Evolutionary conservation across 2,113 vertebrate species (phyloP), one percentile per base, ranked within the genome.

Genomic region (Indri indri): DNA sequence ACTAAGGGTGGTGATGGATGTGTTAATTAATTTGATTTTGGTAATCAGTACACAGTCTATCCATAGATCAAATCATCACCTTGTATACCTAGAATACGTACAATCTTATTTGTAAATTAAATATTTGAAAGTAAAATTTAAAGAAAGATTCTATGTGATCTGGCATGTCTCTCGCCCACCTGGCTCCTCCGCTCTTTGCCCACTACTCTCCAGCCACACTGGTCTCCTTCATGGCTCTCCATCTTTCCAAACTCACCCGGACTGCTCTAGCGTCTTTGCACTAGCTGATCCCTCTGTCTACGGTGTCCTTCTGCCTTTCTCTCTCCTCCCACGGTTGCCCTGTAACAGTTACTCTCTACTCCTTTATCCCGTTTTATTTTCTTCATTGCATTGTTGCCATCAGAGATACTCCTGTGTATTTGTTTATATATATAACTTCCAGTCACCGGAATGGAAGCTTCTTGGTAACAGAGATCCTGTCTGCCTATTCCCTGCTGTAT

Each of bases 391-490:
- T 7, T 54, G 12, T 61, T 1, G 59, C 30, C 9, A 40, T 32
- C 57, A 47, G 34, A 84, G 54, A 70, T 4, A 25, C 17, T 71
- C 59, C 6, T 27, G 47, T 37, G 30, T 25, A 40, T 81, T 66
- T 95, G 30, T 42, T 70, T 83, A 93, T 8, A n/a, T 5, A 1
- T 14, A n/a, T 47, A 52, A 57, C 45, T 96, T 85, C 32, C 77
- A 81, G 54, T 20, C 30, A 17, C 37, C 37, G 70, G 70, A 94
- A 86, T 14, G 34, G 54, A 88, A 88, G 18, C 30, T 95, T 42
- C 57, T 32, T 34, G 30, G 57, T 68, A 91, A 37, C 27, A 23
- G n/a, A 85, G 18, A 52, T 66, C 6, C 50, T 23, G 4, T 1
- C 42, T 27, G 3, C n/a, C 42, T 54, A 74, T 37, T 83, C 52